These are phyloP conservation scores for Zaprionus obscuricornis DNA, from an alignment of 2,888 invertebrate species.

Conservation along the genomic window DNA sequence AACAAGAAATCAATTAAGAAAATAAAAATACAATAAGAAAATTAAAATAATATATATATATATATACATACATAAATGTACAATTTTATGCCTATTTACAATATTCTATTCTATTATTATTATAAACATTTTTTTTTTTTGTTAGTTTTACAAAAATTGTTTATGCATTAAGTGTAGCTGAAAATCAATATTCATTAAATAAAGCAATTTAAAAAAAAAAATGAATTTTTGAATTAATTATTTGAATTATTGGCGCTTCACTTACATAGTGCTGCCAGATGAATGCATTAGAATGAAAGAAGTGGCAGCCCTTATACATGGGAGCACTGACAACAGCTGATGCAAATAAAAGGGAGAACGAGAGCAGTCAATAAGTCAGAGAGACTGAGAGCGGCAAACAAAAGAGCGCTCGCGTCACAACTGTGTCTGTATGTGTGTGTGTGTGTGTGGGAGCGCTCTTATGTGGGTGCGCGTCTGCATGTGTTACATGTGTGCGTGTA, in stretches of 20 bases:
- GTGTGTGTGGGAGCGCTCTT: too few relatives aligned
- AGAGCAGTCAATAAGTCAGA: background rate
- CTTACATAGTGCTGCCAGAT: too few relatives aligned
- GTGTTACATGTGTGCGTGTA: background rate
- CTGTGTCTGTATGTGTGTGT: slow-evolving; percentile 55
- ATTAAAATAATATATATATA: slow-evolving; percentile 20
- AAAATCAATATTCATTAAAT: slow-evolving; percentile 56
- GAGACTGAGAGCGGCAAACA: background rate
- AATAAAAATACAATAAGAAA: slow-evolving; percentile 12
- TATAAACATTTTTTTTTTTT: slow-evolving; percentile 39
- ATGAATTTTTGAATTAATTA: background rate
- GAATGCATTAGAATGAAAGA: too few relatives aligned
- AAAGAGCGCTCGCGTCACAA: slow-evolving; percentile 37
- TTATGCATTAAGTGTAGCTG: slow-evolving; percentile 46
- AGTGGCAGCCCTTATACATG: slow-evolving; percentile 38
- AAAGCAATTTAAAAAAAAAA: slow-evolving; percentile 52
- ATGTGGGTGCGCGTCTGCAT: slow-evolving; percentile 1
- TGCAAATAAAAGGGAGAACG: slow-evolving; percentile 36
- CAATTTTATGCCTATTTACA: slow-evolving; percentile 10
- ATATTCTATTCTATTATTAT: too few relatives aligned
- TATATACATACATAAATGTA: slow-evolving; percentile 17
- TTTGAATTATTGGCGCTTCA: too few relatives aligned
- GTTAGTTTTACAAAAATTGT: slow-evolving; percentile 42
- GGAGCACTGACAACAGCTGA: slow-evolving; percentile 29
- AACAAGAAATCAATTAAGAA: slow-evolving; percentile 7